These are phyloP conservation scores for Hirtodrosophila trivittata DNA, from an alignment of 2,888 invertebrate genomes.

Conservation along the genomic window DNA sequence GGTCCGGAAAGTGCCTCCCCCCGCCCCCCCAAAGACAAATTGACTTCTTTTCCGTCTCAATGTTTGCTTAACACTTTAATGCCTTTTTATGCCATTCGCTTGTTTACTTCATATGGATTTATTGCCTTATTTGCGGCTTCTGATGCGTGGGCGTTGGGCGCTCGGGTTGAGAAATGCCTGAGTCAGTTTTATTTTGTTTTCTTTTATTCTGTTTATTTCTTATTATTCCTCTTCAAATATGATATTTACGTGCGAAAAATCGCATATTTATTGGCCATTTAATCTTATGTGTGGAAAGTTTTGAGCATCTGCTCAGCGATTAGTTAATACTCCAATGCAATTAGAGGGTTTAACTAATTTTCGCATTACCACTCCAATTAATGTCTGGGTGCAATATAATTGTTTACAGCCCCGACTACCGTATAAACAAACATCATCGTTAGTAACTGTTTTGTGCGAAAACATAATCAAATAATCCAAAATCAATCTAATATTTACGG, in stretches of 20 bases:
- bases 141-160: conserved; percentile 19
- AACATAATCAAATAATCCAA: too few species aligned
- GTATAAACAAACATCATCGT: background rate
- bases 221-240: background rate
- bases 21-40: conserved; percentile 11
- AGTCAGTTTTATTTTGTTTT: background rate
- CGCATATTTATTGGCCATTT: conserved; percentile 22
- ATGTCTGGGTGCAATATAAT: conserved; percentile 10
- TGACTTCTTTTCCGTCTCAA: conserved; percentile 29
- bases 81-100: conserved; percentile 34
- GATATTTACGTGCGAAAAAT: conserved; percentile 51
- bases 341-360: conserved; percentile 49
- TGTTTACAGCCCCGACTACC: background rate
- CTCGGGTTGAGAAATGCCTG: conserved; percentile 1
- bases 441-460: background rate
- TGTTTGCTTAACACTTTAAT: conserved; percentile 44
- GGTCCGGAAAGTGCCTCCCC: background rate
- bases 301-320: conserved; percentile 32
- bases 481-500: too few species aligned
- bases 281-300: conserved; percentile 57
- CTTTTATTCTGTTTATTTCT: conserved; percentile 4
- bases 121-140: conserved; percentile 24
- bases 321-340: conserved; percentile 56
- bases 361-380: conserved; percentile 45
- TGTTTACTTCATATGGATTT: conserved; percentile 41